These are phyloP conservation scores for Sebastolobus alascanus DNA, from an alignment of 2,797 vertebrate species.

Conservation along the genomic window DNA sequence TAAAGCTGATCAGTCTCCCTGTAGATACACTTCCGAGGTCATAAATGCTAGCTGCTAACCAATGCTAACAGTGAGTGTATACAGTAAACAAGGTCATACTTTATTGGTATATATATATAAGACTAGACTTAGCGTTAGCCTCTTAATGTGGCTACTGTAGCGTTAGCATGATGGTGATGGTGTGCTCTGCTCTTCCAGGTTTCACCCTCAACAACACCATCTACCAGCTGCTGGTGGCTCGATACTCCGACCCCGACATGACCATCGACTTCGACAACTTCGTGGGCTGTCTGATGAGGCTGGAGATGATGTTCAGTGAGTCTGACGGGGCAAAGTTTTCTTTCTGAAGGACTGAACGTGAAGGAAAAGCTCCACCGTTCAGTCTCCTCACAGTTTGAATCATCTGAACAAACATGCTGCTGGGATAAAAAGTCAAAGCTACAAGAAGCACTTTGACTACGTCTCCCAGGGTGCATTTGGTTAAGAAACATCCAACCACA, in stretches of 20 bases:
- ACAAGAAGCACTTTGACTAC: neutral
- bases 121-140: neutral
- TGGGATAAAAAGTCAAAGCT: neutral
- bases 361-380: neutral
- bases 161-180: neutral
- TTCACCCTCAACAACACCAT: constrained; percentile 83
- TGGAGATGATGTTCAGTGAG: constrained; percentile 89
- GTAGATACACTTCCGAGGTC: too few relatives aligned
- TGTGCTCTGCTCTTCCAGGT: constrained; percentile 59
- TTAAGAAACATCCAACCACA: too few relatives aligned
- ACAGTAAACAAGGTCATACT: neutral
- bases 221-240: constrained; percentile 82
- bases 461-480: neutral
- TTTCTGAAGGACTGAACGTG: neutral
- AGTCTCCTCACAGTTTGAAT: neutral
- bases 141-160: neutral
- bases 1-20: too few relatives aligned
- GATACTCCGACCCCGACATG: constrained; percentile 78
- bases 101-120: too few relatives aligned
- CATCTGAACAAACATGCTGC: neutral
- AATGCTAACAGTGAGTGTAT: too few relatives aligned
- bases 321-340: neutral
- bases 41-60: too few relatives aligned
- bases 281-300: constrained; percentile 79
- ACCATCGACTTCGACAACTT: constrained; percentile 87